phyloP scores from a whole-genome alignment of 2,113 vertebrate species.

The Craseonycteris thonglongyai region DNA sequence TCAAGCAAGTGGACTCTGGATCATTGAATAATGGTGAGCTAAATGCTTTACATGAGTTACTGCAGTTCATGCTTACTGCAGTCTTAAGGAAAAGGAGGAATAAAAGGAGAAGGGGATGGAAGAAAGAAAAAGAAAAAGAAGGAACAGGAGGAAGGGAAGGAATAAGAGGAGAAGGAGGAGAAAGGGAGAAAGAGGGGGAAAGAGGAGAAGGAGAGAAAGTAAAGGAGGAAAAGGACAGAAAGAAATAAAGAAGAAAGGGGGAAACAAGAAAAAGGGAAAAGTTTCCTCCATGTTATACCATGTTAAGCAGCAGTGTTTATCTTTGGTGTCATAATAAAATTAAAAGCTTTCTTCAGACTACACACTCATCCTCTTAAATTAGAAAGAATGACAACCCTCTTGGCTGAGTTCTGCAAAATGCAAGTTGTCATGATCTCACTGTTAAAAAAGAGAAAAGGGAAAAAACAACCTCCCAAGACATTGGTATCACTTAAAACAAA shows the following conservation, averaged over 20 bases:
- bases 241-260: background rate
- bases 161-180: rapidly evolving
- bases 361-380: constrained; percentile 48
- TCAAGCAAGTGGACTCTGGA: background rate
- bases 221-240: background rate
- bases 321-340: background rate
- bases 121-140: background rate
- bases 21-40: background rate
- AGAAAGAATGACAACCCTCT: constrained; percentile 46
- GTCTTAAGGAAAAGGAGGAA: background rate
- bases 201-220: background rate
- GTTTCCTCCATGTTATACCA: background rate
- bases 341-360: constrained; percentile 3
- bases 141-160: background rate
- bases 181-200: rapidly evolving
- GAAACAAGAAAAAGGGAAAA: background rate
- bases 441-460: background rate
- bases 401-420: constrained; percentile 43
- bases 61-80: background rate
- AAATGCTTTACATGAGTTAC: background rate
- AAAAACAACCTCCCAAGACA: constrained; percentile 52
- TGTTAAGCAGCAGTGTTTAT: background rate
- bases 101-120: rapidly evolving
- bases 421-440: constrained; percentile 52
- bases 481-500: constrained; percentile 20